These are phyloP conservation scores for Sussaba pulchella DNA, from an alignment of 2,888 invertebrate genomes.

Conservation along the genomic window DNA sequence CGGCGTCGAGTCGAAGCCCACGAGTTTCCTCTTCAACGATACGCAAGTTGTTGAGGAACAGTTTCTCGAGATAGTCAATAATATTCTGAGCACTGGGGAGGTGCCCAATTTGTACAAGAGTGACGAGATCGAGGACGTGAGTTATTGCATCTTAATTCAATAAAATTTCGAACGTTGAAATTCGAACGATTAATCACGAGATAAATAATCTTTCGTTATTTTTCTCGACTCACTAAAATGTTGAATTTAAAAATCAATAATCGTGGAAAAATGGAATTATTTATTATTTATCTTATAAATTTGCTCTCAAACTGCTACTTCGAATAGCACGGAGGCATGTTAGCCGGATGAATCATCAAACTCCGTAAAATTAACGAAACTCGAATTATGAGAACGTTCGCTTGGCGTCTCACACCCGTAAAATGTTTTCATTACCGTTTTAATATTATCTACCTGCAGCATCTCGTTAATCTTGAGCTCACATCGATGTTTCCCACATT, in stretches of 20 bases:
- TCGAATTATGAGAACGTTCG: not conserved
- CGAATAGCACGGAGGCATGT: no score
- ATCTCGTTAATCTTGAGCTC: not conserved
- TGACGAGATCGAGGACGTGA: constrained; percentile 95
- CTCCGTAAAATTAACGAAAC: no score
- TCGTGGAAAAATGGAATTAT: no score
- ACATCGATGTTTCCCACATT: not conserved
- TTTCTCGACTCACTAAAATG: no score
- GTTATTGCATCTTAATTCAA: constrained; percentile 69
- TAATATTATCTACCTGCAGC: not conserved
- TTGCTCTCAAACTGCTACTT: no score
- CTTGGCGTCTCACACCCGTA: not conserved
- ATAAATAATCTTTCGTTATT: no score
- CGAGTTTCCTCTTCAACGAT: constrained; percentile 94
- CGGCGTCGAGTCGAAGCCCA: constrained; percentile 91
- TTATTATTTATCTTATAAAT: no score
- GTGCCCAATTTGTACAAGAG: constrained; percentile 94
- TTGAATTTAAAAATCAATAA: no score
- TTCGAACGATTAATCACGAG: not conserved
- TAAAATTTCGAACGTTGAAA: not conserved
- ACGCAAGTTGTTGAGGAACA: constrained; percentile 93
- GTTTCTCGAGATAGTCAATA: constrained; percentile 95
- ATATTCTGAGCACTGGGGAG: constrained; percentile 94
- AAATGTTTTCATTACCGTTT: not conserved
- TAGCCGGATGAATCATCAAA: no score